A percentile compares a stretch with the other conserved stretches of the same genome.
Evolutionary conservation across 2,113 vertebrate species (phyloP).

Genomic region (Geococcyx californianus): DNA sequence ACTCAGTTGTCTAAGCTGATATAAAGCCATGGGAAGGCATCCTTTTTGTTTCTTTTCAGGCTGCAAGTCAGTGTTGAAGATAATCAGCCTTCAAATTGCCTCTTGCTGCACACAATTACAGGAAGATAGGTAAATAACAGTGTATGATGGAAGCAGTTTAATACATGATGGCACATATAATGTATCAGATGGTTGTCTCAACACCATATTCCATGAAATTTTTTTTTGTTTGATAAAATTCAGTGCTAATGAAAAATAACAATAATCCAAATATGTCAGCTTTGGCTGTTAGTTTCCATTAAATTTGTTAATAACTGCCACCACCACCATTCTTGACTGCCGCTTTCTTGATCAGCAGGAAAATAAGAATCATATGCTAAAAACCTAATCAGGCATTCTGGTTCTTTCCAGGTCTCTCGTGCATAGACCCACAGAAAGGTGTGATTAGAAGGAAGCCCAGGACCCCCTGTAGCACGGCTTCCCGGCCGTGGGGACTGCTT

Average conservation of each 20-base stretch:
- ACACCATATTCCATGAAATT: background rate
- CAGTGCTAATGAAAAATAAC: background rate
- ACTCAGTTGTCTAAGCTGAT: background rate
- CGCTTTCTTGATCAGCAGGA: background rate
- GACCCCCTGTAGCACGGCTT: fast-evolving
- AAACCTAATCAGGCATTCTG: background rate
- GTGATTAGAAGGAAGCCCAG: background rate
- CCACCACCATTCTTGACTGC: background rate
- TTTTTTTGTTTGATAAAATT: background rate
- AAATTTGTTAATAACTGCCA: background rate
- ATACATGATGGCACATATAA: background rate
- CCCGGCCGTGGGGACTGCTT: background rate
- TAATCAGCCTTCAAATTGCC: constrained; percentile 11
- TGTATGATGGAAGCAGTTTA: background rate
- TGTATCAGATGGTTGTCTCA: background rate
- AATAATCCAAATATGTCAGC: background rate
- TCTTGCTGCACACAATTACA: background rate
- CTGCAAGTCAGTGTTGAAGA: background rate
- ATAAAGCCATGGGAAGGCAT: background rate
- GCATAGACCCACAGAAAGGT: background rate
- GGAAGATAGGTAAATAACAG: background rate
- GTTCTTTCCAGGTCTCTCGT: background rate
- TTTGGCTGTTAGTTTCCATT: background rate
- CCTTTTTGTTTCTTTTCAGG: background rate
- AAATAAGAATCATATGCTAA: background rate